phyloP scores from a whole-genome alignment of 2,888 invertebrate species.

The Dasysyrphus tricinctus region DNA sequence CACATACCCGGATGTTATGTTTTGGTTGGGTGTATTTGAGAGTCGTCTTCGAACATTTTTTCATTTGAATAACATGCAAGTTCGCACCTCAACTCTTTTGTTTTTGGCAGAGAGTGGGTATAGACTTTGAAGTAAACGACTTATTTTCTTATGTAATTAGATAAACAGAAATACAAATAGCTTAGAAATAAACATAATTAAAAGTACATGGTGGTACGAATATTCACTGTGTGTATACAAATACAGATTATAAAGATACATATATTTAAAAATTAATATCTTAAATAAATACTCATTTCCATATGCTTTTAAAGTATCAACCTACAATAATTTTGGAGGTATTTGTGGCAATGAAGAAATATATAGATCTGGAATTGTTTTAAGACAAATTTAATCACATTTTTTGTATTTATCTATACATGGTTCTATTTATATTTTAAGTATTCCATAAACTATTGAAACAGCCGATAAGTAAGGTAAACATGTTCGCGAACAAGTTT shows the following conservation, averaged over 20 bases:
- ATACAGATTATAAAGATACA: neutral
- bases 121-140: neutral
- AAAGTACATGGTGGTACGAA: neutral
- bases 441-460: neutral
- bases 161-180: neutral
- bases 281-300: neutral
- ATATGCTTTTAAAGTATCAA: neutral
- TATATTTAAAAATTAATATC: neutral
- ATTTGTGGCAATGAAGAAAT: neutral
- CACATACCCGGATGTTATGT: constrained; percentile 56
- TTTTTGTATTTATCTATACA: neutral
- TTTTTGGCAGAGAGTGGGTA: constrained; percentile 24
- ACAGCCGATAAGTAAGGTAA: constrained; percentile 6
- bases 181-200: neutral
- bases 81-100: constrained; percentile 64
- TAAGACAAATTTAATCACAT: neutral
- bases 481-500: constrained; percentile 25
- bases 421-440: constrained; percentile 1
- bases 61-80: constrained; percentile 46
- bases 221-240: neutral
- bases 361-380: neutral
- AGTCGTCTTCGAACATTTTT: constrained; percentile 26
- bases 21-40: constrained; percentile 14
- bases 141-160: neutral
- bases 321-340: neutral